Evolutionary conservation across 2,797 vertebrate genomes (phyloP).

Genomic region (Cephalopachus bancanus): DNA sequence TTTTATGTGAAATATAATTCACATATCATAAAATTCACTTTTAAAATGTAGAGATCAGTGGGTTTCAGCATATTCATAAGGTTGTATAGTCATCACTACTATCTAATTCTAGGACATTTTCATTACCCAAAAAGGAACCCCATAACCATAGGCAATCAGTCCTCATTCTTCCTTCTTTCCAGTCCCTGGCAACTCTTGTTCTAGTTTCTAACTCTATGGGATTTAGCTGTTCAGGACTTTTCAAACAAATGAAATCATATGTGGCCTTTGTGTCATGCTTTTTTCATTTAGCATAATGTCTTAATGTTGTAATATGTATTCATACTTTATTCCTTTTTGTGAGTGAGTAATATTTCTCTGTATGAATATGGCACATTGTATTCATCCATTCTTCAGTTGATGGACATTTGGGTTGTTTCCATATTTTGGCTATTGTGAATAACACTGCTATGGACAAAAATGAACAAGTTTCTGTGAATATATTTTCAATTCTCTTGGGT

Average conservation of each 20-base stretch:
- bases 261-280: background rate
- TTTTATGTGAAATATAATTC: background rate
- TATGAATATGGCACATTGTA: background rate
- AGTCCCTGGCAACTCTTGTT: background rate
- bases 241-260: background rate
- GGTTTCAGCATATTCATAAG: background rate
- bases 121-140: background rate
- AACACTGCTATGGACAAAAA: background rate
- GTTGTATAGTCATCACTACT: background rate
- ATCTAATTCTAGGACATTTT: background rate
- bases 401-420: background rate
- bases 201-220: background rate
- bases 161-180: background rate
- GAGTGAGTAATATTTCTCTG: background rate
- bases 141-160: background rate
- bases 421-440: background rate
- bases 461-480: background rate
- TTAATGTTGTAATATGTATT: background rate
- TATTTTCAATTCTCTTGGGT: background rate
- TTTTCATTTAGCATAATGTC: background rate
- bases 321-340: slow-evolving; percentile 1
- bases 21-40: background rate
- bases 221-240: background rate
- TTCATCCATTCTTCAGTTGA: background rate
- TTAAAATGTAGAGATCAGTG: background rate